Base-by-base conservation (phyloP, 2,888 invertebrate genomes). In the Caenorhabditis sinica region DNA sequence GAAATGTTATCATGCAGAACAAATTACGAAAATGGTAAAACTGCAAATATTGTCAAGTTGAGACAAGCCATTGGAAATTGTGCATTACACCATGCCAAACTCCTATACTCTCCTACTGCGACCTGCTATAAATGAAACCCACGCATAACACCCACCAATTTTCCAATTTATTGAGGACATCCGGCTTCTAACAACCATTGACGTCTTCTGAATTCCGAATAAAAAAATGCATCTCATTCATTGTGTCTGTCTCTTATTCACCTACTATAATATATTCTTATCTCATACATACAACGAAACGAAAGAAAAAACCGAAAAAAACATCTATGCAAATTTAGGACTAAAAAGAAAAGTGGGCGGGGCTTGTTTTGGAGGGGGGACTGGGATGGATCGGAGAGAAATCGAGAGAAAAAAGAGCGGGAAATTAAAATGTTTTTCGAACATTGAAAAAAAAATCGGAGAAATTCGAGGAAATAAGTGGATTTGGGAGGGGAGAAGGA, bases 291-390 rank as follows among this genome's bases (percentile, higher is more conserved):
- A 15, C 6, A 56, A 56, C 11, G 1, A 56, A 56, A 25, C 9
- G 25, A 13, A 20, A 56, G 9, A 13, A 5, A 28, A 15, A 28
- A n/a, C 17, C 56, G 23, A 28, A 28, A 56, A 56, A 56, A 28
- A 28, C 11, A 23, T 56, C 28, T 23, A 68, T 53, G 56, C 51
- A 66, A 73, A 77, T 77, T 69, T 63, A 77, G 69, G 69, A 77
- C 77, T 72, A 73, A 49, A 17, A 76, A 20, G n/a, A 63, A 73
- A 51, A 76, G 2, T 28, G 28, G 60, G 49, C 45, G 53, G 33
- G 20, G n/a, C 49, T 40, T 13, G 13, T 40, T 11, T 40, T 1
- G 40, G 20, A 20, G 17, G 33, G 30, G n/a, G 9, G 49, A 51
- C 23, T 51, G 69, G 69, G 33, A 69, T 25, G 49, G 45, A 49